These are phyloP conservation scores for Cybosia mesomella DNA, from an alignment of 2,888 invertebrate species.

Conservation along the genomic window DNA sequence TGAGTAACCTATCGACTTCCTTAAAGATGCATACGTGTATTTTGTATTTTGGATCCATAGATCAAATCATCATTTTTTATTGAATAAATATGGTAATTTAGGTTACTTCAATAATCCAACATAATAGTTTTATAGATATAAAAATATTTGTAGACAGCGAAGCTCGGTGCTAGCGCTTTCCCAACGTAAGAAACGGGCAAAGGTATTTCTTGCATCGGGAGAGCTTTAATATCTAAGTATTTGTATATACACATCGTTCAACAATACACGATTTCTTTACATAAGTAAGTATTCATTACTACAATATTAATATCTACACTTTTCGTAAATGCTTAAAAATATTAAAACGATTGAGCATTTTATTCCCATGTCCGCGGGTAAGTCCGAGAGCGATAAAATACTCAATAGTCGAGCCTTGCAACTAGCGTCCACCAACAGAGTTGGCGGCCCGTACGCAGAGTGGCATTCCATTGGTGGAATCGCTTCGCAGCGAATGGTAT, in stretches of 20 bases:
- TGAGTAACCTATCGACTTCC: neutral
- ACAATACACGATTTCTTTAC: neutral
- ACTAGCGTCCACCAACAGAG: neutral
- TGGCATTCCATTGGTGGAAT: too few species aligned
- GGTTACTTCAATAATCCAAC: neutral
- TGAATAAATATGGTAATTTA: too few species aligned
- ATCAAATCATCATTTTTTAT: too few species aligned
- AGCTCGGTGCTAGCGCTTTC: neutral
- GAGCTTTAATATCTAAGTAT: neutral
- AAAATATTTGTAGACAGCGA: neutral
- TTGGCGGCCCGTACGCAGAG: too few species aligned
- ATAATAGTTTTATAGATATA: neutral
- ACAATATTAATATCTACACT: neutral
- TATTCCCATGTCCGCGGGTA: neutral
- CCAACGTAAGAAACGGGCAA: neutral
- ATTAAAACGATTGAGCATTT: neutral
- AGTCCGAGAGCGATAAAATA: neutral
- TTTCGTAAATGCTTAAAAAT: neutral
- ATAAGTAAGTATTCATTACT: neutral
- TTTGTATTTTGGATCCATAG: neutral
- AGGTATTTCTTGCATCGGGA: neutral
- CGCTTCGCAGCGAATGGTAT: too few species aligned
- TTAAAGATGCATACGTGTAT: neutral
- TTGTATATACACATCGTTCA: neutral
- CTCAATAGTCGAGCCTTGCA: neutral